Evolutionary conservation across 2,113 vertebrate genomes (phyloP).

Genomic region (Macheiramphus alcinus): DNA sequence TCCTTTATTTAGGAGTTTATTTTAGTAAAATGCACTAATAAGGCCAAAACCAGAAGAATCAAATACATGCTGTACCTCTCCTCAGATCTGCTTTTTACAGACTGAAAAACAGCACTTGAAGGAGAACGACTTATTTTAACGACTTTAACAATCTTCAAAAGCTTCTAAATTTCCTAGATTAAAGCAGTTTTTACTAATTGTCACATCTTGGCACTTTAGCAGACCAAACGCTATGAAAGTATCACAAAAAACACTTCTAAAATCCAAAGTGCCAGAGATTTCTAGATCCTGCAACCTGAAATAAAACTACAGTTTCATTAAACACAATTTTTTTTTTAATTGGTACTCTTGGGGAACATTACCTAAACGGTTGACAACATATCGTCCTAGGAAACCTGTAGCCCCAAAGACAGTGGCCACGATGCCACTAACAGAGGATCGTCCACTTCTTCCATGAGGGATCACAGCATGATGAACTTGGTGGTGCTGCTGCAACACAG

Average conservation of each 20-base stretch:
- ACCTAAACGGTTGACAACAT: constrained; percentile 91
- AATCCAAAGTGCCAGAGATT: neutral
- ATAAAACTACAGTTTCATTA: fast-evolving
- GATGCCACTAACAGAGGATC: constrained; percentile 91
- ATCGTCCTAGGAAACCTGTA: constrained; percentile 92
- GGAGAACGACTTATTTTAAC: neutral
- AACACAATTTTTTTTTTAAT: too few relatives aligned
- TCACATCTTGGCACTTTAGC: neutral
- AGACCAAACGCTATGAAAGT: neutral
- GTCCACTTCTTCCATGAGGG: constrained; percentile 87
- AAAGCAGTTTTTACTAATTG: neutral
- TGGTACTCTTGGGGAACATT: neutral
- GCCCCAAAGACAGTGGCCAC: constrained; percentile 95
- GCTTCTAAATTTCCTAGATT: neutral
- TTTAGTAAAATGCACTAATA: neutral
- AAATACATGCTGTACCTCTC: neutral
- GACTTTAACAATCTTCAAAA: neutral
- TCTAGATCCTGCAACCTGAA: neutral
- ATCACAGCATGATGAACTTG: constrained; percentile 83
- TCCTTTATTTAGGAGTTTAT: neutral
- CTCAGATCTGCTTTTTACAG: neutral
- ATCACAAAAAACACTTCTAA: neutral
- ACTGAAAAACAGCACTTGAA: neutral
- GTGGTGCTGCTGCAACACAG: constrained; percentile 68
- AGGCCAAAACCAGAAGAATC: neutral